phyloP scores from a whole-genome alignment of 2,797 vertebrate genomes.

The Champsocephalus gunnari region DNA sequence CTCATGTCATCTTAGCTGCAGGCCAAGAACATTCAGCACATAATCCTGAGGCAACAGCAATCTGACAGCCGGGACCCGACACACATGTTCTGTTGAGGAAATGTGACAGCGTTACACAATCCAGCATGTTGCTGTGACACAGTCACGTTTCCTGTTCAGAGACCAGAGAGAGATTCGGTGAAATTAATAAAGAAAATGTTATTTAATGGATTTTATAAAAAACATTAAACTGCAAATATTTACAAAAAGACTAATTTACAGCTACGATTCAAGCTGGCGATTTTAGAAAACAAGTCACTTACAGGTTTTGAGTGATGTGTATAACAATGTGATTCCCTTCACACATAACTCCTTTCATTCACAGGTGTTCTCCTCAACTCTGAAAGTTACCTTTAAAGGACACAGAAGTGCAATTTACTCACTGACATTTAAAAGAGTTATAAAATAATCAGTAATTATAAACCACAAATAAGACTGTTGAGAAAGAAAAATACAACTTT shows the following conservation, averaged over 20 bases:
- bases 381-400: not conserved
- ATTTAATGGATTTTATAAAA: not conserved
- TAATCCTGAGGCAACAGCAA: slow-evolving; percentile 51
- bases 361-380: not conserved
- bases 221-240: not conserved
- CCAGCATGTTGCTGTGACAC: slow-evolving; percentile 31
- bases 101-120: slow-evolving; percentile 48
- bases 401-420: not conserved
- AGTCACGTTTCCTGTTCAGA: slow-evolving; percentile 5
- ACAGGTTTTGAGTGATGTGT: not conserved
- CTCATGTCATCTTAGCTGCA: slow-evolving; percentile 50
- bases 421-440: not conserved
- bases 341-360: not conserved
- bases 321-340: not conserved
- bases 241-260: not conserved
- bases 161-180: not conserved
- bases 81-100: slow-evolving; percentile 26
- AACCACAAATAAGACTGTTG: not conserved
- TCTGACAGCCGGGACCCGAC: slow-evolving; percentile 33
- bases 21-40: slow-evolving; percentile 36
- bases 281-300: not conserved
- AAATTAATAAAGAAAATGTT: not conserved
- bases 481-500: not conserved
- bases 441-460: not conserved
- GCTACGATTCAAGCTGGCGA: not conserved